Conservation (phyloP, 1,140 invertebrate genomes). For the Apis florea region DNA sequence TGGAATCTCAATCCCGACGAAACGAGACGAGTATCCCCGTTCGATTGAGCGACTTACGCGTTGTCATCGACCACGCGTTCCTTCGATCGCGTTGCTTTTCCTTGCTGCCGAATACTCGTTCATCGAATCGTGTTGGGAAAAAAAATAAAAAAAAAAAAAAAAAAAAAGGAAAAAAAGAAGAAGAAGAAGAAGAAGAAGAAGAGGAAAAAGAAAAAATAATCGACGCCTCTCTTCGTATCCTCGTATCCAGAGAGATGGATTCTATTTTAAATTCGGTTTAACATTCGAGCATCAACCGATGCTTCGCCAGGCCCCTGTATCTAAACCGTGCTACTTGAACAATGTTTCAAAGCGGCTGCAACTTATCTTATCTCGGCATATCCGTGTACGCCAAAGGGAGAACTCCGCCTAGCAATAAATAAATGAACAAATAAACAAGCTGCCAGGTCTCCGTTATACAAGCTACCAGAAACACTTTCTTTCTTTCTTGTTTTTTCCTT, state of each 20-base stretch:
- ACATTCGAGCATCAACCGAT: background rate
- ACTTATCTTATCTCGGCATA: slow-evolving; percentile 20
- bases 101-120: too few species aligned
- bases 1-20: slow-evolving; percentile 59
- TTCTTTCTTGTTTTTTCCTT: too few species aligned
- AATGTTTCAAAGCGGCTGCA: background rate
- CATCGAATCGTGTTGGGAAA: too few species aligned
- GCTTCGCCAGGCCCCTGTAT: background rate
- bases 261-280: background rate
- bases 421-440: slow-evolving; percentile 19
- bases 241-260: background rate
- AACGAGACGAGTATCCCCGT: slow-evolving; percentile 34
- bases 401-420: slow-evolving; percentile 9
- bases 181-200: background rate
- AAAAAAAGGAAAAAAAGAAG: too few species aligned
- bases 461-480: background rate
- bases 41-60: slow-evolving; percentile 19
- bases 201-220: background rate
- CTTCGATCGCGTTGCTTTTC: background rate
- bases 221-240: too few species aligned
- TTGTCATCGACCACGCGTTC: background rate
- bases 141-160: too few species aligned
- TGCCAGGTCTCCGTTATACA: background rate
- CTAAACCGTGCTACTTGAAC: background rate
- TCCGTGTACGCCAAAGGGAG: slow-evolving; percentile 5